Base-by-base conservation (phyloP, 2,888 invertebrate genomes). In the Thymelicus sylvestris region DNA sequence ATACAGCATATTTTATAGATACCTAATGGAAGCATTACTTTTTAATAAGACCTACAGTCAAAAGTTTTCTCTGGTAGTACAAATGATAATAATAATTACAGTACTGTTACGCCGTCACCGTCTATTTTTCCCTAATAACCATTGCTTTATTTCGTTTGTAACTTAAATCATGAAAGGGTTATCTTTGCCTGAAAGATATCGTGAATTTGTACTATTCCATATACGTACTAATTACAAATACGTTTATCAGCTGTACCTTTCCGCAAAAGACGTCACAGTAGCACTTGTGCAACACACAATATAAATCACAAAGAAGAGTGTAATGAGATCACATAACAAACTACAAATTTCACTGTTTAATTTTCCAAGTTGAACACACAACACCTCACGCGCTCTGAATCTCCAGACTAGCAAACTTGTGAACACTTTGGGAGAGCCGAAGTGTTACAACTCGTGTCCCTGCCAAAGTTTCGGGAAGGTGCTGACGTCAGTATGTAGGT, bases 381-480 rank as follows among this genome's bases (percentile, higher is more conserved):
- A 82, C 83, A 81, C 86, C 83, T 76, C 75, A 85, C 80, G 76
- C 85, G 80, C 83, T 85, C 82, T 84, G 87, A 83, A 84, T 84
- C 87, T 92, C 90, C 91, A 91, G 91, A 92, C 92, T 92, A 89
- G 89, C 85, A 84, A 88, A 89, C 81, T 87, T 85, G 81, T 86
- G 86, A 86, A 86, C 89, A 85, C 83, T 87, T 89, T 86, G 82
- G 83, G 89, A 88, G 87, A 88, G 86, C 86, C 91, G 87, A 90
- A 90, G 69, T 90, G 91, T 89, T 89, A 85, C 88, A 86, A 85
- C 83, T 82, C 86, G 90, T 86, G 88, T 90, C 86, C 89, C 89
- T 93, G 93, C 93, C 93, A 93, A 93, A 92, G 86, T 86, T 92
- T 92, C 90, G 80, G 87, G 80, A 86, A 91, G 88, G 87, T 89